Base-by-base conservation (phyloP, 2,888 invertebrate species). In the Gymnosoma rotundatum region DNA sequence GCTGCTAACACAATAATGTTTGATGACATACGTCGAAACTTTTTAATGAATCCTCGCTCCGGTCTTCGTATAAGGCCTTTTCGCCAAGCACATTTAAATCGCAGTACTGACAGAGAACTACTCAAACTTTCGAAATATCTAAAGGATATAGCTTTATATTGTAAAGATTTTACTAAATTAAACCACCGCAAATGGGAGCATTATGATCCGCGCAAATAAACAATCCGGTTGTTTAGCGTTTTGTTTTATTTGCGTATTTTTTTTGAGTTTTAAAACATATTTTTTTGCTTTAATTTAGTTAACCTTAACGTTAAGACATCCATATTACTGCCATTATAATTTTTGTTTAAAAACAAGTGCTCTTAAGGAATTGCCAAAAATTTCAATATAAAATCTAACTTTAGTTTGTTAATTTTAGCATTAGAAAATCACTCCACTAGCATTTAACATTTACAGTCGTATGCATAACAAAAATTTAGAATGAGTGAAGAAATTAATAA, bases 1-100 rank as follows among this genome's bases (percentile, higher is more conserved):
- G 93, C 96, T 0, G 96, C 96, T 90, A 99, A 99, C 91, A 99
- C 98, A 0, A 98, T 99, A 86, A 99, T 99, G 98, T 97, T 99
- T 89, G 99, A 99, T 90, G 99, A 99, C 89, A 96, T 98, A 52
- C 93, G 98, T 74, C 94, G 98, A 87, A 99, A 99, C 92, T 99
- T 99, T 89, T 94, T 98, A 52, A 98, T 99, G 98, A 99, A 99
- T 92, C 98, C 98, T 0, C 96, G 97, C 88, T 97, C 96, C 82
- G 99, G 99, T 0, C 93, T 99, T 0, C 95, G 96, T 92, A 98
- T 99, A 88, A 94, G 96, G 89, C 96, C 98, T 0, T 99, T 98
- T 91, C 94, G 96, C 7, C 96, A 98, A 89, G 98, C 98, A 0
- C 98, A 98, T 89, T 92, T 96, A 0, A 98, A 97, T 91, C 94